phyloP scores from a whole-genome alignment of 2,113 vertebrate genomes.

The Asarcornis scutulata region DNA sequence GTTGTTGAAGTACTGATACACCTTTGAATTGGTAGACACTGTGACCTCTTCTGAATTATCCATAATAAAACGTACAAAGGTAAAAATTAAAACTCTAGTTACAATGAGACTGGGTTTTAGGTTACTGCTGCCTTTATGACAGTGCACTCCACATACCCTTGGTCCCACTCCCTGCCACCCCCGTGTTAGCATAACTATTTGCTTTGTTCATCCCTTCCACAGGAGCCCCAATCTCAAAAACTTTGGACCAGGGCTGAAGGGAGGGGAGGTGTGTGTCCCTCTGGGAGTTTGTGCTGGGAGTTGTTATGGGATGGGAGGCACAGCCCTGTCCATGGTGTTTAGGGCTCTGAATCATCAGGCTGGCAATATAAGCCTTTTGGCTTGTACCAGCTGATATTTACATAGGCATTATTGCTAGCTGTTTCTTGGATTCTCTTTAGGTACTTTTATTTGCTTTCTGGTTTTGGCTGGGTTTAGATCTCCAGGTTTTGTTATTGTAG shows the following conservation, averaged over 20 bases:
- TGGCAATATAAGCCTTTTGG: neutral
- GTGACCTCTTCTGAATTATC: neutral
- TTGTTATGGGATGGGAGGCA: neutral
- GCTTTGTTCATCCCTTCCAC: neutral
- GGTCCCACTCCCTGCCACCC: neutral
- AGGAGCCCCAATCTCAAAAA: neutral
- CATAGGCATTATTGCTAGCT: neutral
- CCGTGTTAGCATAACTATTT: neutral
- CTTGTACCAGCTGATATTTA: neutral
- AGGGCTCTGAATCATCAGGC: neutral
- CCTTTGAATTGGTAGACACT: neutral
- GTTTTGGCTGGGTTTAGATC: neutral
- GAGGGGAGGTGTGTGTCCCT: neutral
- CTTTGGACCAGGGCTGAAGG: neutral
- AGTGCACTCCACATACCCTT: neutral
- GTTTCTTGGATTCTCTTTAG: neutral
- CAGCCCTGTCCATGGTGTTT: neutral
- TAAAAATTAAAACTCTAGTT: neutral
- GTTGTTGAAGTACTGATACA: neutral
- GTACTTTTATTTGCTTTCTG: neutral
- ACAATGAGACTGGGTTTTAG: neutral
- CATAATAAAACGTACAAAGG: neutral
- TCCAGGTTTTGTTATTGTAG: neutral
- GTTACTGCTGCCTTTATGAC: neutral
- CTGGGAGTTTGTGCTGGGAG: neutral